These are phyloP conservation scores for Loris lydekkerianus DNA, from an alignment of 2,797 vertebrate species.

Conservation along the genomic window DNA sequence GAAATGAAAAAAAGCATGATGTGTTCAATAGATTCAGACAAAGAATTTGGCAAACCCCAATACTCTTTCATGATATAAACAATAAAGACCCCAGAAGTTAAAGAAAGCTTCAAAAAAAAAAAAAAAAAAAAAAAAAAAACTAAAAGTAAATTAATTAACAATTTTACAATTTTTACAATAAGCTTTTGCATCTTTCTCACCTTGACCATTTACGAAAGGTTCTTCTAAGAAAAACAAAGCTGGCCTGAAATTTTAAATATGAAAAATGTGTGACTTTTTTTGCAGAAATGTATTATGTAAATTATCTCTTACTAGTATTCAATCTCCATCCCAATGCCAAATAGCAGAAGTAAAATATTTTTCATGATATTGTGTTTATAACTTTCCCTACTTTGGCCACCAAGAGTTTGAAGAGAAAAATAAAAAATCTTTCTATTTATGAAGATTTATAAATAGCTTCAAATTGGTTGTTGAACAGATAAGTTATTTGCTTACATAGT, in stretches of 20 bases:
- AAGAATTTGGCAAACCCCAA: too few species aligned
- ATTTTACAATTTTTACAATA: background rate
- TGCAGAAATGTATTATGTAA: background rate
- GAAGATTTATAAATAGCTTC: background rate
- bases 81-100: too few species aligned
- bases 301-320: background rate
- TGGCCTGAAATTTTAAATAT: background rate
- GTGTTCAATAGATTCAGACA: too few species aligned
- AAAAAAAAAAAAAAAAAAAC: too few species aligned
- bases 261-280: background rate
- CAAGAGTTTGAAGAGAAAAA: background rate
- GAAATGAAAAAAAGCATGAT: too few species aligned
- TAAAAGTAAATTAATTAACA: background rate
- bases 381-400: background rate
- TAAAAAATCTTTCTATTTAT: background rate
- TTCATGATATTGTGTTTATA: background rate
- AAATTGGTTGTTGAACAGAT: conserved; percentile 6
- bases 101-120: too few species aligned
- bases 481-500: conserved; percentile 58
- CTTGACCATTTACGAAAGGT: background rate
- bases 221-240: background rate
- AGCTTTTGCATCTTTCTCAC: background rate
- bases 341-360: conserved; percentile 4
- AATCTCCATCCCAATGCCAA: background rate
- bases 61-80: too few species aligned